These are phyloP conservation scores for Mystacides longicornis DNA, from an alignment of 2,888 invertebrate species.

Conservation along the genomic window DNA sequence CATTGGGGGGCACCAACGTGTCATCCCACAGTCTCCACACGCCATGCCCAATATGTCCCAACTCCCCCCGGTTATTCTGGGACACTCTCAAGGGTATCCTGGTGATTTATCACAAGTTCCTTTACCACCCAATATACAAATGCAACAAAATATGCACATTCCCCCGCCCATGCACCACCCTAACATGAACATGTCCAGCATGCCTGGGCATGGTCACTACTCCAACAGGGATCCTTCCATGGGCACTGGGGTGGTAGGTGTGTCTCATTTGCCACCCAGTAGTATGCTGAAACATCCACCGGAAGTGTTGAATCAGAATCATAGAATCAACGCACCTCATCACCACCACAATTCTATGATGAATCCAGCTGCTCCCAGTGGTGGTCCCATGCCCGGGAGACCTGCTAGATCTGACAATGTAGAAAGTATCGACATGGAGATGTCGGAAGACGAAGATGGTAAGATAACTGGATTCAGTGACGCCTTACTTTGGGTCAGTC, in stretches of 20 bases:
- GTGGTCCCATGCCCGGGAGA: not conserved
- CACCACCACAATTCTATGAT: not conserved
- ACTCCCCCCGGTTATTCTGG: not conserved
- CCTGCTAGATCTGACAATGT: conserved; percentile 53
- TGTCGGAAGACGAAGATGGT: conserved; percentile 67
- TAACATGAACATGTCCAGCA: not conserved
- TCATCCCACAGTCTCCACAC: not conserved
- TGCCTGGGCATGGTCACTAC: not conserved
- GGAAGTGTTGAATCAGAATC: conserved; percentile 11
- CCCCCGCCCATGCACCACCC: not conserved
- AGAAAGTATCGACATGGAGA: conserved; percentile 79
- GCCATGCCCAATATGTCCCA: not conserved
- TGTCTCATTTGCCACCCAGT: conserved; percentile 5
- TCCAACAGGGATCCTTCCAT: not conserved
- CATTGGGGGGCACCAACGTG: not conserved
- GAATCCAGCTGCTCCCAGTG: not conserved
- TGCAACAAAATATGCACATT: not conserved
- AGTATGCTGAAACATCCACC: conserved; percentile 8
- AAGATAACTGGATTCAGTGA: not conserved
- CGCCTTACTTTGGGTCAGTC: too few relatives aligned
- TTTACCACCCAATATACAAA: not conserved
- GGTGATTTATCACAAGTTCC: not conserved
- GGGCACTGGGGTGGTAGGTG: not conserved
- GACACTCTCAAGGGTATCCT: not conserved
- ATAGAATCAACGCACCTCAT: not conserved